Percentiles rank a stretch among this genome's conserved stretches.
These are phyloP conservation scores for Brienomyrus brachyistius DNA, from an alignment of 2,113 vertebrate species.

Conservation along the genomic window DNA sequence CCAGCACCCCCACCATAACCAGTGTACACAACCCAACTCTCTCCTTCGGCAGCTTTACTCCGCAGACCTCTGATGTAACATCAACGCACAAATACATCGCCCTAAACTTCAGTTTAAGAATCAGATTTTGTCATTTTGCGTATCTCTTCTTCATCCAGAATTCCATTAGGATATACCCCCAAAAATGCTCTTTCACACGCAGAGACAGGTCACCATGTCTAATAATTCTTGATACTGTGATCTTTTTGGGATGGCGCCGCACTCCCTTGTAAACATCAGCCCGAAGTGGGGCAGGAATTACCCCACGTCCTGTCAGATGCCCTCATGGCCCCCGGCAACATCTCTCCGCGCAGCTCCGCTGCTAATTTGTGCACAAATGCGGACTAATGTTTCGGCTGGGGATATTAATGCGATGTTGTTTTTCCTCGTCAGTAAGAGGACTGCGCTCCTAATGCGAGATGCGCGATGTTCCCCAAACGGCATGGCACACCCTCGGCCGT, in stretches of 20 bases:
- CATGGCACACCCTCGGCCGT: conserved; percentile 51
- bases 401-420: conserved; percentile 61
- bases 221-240: not conserved
- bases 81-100: not conserved
- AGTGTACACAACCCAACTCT: not conserved
- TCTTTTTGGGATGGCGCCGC: not conserved
- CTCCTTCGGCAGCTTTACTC: not conserved
- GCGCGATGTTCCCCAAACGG: conserved; percentile 58
- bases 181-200: not conserved
- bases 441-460: conserved; percentile 59
- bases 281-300: conserved; percentile 38
- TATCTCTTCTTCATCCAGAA: not conserved
- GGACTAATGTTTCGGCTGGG: conserved; percentile 54
- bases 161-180: not conserved
- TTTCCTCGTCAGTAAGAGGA: conserved; percentile 57
- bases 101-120: not conserved
- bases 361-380: conserved; percentile 63
- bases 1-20: not conserved
- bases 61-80: not conserved
- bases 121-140: not conserved
- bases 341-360: not conserved
- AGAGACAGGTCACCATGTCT: not conserved
- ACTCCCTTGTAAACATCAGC: conserved; percentile 47
- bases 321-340: not conserved
- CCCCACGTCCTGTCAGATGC: conserved; percentile 24